Evolutionary conservation across 1,140 invertebrate species (phyloP).

Genomic region (Brachionus rotundiformis): DNA sequence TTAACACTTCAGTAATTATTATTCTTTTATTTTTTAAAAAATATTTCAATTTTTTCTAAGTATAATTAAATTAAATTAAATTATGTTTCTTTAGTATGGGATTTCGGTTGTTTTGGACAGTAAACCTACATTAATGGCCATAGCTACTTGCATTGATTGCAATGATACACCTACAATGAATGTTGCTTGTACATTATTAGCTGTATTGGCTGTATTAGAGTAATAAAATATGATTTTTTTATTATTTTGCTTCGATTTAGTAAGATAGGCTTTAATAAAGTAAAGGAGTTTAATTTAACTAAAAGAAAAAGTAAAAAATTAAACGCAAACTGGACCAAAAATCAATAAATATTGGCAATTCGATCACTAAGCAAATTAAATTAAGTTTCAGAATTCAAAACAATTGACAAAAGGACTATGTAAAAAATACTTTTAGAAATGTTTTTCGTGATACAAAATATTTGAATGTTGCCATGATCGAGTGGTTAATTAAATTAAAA

Average conservation of each 20-base stretch:
- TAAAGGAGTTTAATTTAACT: neutral
- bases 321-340: too few relatives aligned
- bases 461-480: neutral
- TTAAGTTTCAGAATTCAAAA: too few relatives aligned
- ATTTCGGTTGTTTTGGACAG: slow-evolving; percentile 31
- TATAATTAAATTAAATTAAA: neutral
- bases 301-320: too few relatives aligned
- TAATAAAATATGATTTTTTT: neutral
- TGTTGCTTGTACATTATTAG: slow-evolving; percentile 33
- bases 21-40: neutral
- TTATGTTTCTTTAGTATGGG: neutral
- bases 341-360: too few relatives aligned
- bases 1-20: slow-evolving; percentile 36
- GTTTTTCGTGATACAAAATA: neutral
- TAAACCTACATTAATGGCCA: slow-evolving; percentile 35
- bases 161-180: slow-evolving; percentile 47
- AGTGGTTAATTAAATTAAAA: neutral
- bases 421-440: too few relatives aligned
- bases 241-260: neutral
- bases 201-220: slow-evolving; percentile 41
- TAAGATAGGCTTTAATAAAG: too few relatives aligned
- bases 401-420: too few relatives aligned
- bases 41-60: too few relatives aligned
- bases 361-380: too few relatives aligned
- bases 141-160: slow-evolving; percentile 45